phyloP scores from a whole-genome alignment of 2,888 invertebrate genomes.

The Apocheima hispidaria region DNA sequence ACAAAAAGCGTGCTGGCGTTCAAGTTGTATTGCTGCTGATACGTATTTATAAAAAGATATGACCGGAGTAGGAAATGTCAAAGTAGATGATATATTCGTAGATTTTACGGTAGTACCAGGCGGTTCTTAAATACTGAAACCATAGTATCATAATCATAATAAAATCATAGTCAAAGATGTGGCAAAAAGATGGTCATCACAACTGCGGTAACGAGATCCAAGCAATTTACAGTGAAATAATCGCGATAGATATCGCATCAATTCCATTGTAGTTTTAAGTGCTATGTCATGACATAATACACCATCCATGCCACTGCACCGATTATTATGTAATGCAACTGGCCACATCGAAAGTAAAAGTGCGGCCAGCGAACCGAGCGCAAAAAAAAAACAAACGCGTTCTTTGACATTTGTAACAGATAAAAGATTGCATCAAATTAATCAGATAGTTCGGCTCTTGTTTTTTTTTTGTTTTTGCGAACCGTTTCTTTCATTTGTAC shows the following conservation, averaged over 20 bases:
- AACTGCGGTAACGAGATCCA: background rate
- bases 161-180: too few species aligned
- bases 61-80: too few species aligned
- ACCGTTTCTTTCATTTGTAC: background rate
- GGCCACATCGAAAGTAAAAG: slow-evolving; percentile 77
- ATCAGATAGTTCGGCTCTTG: slow-evolving; percentile 35
- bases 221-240: slow-evolving; percentile 29
- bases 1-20: too few species aligned
- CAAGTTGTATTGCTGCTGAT: too few species aligned
- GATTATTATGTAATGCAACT: slow-evolving; percentile 65
- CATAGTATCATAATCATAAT: too few species aligned
- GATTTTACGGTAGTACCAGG: too few species aligned
- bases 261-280: slow-evolving; percentile 45
- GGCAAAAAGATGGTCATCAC: too few species aligned
- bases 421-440: slow-evolving; percentile 39
- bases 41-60: too few species aligned
- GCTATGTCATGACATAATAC: slow-evolving; percentile 57
- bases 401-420: slow-evolving; percentile 54
- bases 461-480: slow-evolving; percentile 3
- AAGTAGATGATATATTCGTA: too few species aligned
- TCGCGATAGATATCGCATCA: slow-evolving; percentile 24
- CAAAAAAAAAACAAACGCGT: slow-evolving; percentile 56
- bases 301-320: slow-evolving; percentile 62
- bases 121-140: too few species aligned
- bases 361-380: slow-evolving; percentile 64